Conservation (phyloP, 2,113 vertebrate species). For the Bathybates hornii region DNA sequence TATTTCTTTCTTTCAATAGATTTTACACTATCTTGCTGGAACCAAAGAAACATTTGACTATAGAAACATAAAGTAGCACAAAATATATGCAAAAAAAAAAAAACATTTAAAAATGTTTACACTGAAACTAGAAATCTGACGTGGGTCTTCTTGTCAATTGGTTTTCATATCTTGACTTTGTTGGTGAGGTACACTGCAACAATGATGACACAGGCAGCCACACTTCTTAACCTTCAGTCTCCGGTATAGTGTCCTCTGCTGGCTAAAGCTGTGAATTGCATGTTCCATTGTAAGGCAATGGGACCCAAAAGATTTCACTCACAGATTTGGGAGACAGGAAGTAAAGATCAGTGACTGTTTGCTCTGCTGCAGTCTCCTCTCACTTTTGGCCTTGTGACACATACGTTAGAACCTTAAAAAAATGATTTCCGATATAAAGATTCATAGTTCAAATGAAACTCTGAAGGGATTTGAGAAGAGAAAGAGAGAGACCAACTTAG, state of each 20-base stretch:
- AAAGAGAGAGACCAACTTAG: background rate
- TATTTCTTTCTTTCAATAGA: constrained; percentile 76
- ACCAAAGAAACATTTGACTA: constrained; percentile 77
- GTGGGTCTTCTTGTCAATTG: constrained; percentile 46
- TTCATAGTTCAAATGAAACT: constrained; percentile 42
- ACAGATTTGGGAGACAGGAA: background rate
- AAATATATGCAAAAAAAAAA: constrained; percentile 70
- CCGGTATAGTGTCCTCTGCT: constrained; percentile 32
- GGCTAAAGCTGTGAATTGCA: constrained; percentile 35
- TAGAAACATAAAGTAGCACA: constrained; percentile 76
- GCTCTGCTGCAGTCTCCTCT: background rate
- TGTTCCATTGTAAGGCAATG: constrained; percentile 41
- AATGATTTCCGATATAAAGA: constrained; percentile 20
- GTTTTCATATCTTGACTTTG: constrained; percentile 13
- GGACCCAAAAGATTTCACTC: constrained; percentile 12
- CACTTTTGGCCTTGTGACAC: constrained; percentile 35
- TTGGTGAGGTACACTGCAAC: constrained; percentile 35
- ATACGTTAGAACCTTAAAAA: constrained; percentile 30
- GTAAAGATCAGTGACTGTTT: background rate
- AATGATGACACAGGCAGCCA: constrained; percentile 49
- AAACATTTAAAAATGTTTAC: constrained; percentile 66
- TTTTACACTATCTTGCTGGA: constrained; percentile 75
- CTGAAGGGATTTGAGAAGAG: constrained; percentile 26
- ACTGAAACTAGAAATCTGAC: constrained; percentile 62
- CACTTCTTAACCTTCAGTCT: constrained; percentile 8